Evolutionary conservation across 2,888 invertebrate species (phyloP).

Genomic region (Philereme vetulata): DNA sequence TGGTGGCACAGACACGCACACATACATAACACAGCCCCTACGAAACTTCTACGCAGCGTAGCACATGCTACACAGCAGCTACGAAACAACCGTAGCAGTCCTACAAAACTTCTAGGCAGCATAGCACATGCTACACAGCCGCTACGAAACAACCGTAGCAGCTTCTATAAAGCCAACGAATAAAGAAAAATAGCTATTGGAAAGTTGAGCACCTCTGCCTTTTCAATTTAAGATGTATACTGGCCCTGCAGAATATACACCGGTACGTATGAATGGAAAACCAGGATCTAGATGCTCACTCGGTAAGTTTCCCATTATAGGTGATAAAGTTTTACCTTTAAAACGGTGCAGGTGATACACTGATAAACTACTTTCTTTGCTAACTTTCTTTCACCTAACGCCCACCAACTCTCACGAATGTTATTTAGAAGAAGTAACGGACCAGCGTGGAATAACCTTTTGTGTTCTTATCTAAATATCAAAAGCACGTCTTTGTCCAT

Average conservation of each 20-base stretch:
- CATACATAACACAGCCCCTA: too few relatives aligned
- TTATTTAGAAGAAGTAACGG: too few relatives aligned
- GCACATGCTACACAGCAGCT: too few relatives aligned
- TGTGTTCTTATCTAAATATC: slow-evolving; percentile 31
- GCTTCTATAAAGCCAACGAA: slow-evolving; percentile 35
- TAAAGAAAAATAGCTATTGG: slow-evolving; percentile 28
- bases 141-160: too few relatives aligned
- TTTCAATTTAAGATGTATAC: slow-evolving; percentile 14
- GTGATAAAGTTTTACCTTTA: slow-evolving; percentile 5
- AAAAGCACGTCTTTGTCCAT: too few relatives aligned
- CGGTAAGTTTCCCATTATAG: slow-evolving; percentile 11
- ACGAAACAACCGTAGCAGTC: too few relatives aligned
- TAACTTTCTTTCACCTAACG: too few relatives aligned
- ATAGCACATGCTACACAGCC: too few relatives aligned
- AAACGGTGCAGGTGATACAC: neutral
- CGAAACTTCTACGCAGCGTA: too few relatives aligned
- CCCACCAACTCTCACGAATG: neutral
- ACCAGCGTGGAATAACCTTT: too few relatives aligned
- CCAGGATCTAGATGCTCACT: neutral
- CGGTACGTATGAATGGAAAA: slow-evolving; percentile 15
- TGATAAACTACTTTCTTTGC: neutral
- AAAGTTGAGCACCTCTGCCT: slow-evolving; percentile 2
- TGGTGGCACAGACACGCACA: too few relatives aligned
- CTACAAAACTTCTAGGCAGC: too few relatives aligned
- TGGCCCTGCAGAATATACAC: slow-evolving; percentile 29